Conservation (phyloP, 1,140 invertebrate species). For the Philopotamus ludificatus region DNA sequence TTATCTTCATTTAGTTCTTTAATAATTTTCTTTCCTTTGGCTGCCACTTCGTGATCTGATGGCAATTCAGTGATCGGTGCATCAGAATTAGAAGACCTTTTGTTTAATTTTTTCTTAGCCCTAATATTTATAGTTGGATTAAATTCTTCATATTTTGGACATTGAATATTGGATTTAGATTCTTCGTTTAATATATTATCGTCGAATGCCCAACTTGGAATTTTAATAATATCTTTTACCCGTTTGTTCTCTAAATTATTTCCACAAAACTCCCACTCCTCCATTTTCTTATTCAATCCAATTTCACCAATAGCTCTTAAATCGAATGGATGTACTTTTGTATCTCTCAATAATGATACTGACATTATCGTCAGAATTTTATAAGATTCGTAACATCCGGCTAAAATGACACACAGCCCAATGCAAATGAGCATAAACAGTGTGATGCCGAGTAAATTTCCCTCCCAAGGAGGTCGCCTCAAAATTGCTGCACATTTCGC, state of each 20-base stretch:
- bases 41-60: conserved; percentile 22
- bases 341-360: conserved; percentile 25
- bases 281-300: conserved; percentile 33
- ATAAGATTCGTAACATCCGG: conserved; percentile 40
- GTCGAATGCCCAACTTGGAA: conserved; percentile 33
- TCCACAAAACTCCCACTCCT: conserved; percentile 33
- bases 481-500: conserved; percentile 70
- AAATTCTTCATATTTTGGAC: conserved; percentile 36
- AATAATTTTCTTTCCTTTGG: conserved; percentile 29
- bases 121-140: conserved; percentile 25
- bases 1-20: conserved; percentile 25
- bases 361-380: conserved; percentile 35
- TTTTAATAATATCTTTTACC: conserved; percentile 19
- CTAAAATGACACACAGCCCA: conserved; percentile 33
- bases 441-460: conserved; percentile 59
- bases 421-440: conserved; percentile 44
- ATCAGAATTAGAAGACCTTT: conserved; percentile 35
- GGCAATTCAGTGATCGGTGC: conserved; percentile 17
- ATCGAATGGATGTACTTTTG: conserved; percentile 31
- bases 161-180: conserved; percentile 13
- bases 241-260: conserved; percentile 25
- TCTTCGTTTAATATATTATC: conserved; percentile 28
- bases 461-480: conserved; percentile 79
- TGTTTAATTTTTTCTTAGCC: conserved; percentile 31
- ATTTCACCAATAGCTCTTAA: conserved; percentile 34